Evolutionary conservation across 1,140 invertebrate genomes (phyloP).

Genomic region (Panagrolaimus sp.): DNA sequence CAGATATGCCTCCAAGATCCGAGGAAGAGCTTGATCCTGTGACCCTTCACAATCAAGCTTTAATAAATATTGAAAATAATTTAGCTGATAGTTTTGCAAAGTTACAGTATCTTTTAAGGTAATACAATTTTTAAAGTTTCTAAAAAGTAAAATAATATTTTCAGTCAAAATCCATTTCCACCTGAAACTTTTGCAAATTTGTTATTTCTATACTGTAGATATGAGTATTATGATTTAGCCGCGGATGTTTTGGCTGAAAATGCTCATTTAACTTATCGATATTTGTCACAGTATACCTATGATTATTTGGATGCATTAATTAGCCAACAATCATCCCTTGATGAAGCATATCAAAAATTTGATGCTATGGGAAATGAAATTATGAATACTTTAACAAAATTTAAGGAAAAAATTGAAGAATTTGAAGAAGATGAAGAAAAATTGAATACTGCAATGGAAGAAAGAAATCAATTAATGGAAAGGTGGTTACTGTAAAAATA

Average conservation of each 20-base stretch:
- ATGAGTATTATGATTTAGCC: constrained; percentile 93
- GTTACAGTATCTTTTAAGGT: constrained; percentile 75
- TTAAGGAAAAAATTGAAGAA: constrained; percentile 79
- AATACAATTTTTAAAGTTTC: no score
- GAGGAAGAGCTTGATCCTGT: constrained; percentile 97
- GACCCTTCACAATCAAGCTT: constrained; percentile 91
- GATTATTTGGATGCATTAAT: constrained; percentile 81
- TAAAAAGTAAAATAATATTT: no score
- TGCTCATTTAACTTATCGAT: constrained; percentile 91
- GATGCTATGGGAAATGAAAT: constrained; percentile 87
- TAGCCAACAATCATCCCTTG: constrained; percentile 90
- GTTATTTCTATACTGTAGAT: constrained; percentile 84
- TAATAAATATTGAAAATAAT: constrained; percentile 84
- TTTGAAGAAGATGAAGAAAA: constrained; percentile 35
- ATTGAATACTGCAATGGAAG: constrained; percentile 20
- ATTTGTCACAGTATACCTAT: constrained; percentile 75
- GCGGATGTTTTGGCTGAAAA: constrained; percentile 97
- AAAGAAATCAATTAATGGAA: constrained; percentile 38
- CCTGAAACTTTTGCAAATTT: constrained; percentile 96
- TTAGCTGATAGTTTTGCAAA: constrained; percentile 92
- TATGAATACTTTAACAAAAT: constrained; percentile 82
- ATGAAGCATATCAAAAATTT: constrained; percentile 92
- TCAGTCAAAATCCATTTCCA: constrained; percentile 91
- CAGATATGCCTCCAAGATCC: constrained; percentile 88
- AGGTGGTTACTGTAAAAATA: not conserved